Evolutionary conservation across 2,888 invertebrate genomes (phyloP), one percentile per base, ranked within the genome.

Genomic region (Eledona agricola): DNA sequence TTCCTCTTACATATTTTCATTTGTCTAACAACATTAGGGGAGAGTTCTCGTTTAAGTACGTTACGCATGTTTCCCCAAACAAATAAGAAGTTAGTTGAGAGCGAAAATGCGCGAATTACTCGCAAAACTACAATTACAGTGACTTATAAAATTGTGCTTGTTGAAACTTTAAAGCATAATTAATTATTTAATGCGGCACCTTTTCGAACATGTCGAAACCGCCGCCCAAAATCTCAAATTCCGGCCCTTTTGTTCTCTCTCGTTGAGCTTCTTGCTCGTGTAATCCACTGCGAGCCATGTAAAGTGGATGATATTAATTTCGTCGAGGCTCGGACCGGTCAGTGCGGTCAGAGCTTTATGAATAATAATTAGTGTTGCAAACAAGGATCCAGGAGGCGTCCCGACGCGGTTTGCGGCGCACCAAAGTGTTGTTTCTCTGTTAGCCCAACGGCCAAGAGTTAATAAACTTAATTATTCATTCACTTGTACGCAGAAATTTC

Each of bases 341-440:
- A 72, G 66, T 64, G 64, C 65, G 73, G 72, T 70, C 66, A 67
- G 66, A 63, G 67, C 66, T 72, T 73, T 76, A 76, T 76, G 76
- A 76, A 76, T 76, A 75, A 75, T 76, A 76, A 76, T 76, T 74
- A 74, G 72, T 69, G 73, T 72, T 72, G 70, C 72, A 70, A 74
- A 74, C 72, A 73, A 72, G 74, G 72, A 69, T 71, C 69, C 63
- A 62, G 67, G 65, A 64, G 67, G 69, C 69, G 69, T 69, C 70
- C 67, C 67, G 63, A 59, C 62, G 68, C 63, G 71, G 72, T 71
- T 64, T 71, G 71, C 55, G 70, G 72, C 58, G 32, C 40, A 63
- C 70, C 71, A 50, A 37, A 34, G 38, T 51, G 55, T 53, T 56
- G 51, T 49, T 49, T 59, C 51, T 47, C 35, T 28, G 52, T 52